Evolutionary conservation across 2,797 vertebrate genomes (phyloP), one percentile per base, ranked within the genome.

Genomic region (Diplodus sargus): DNA sequence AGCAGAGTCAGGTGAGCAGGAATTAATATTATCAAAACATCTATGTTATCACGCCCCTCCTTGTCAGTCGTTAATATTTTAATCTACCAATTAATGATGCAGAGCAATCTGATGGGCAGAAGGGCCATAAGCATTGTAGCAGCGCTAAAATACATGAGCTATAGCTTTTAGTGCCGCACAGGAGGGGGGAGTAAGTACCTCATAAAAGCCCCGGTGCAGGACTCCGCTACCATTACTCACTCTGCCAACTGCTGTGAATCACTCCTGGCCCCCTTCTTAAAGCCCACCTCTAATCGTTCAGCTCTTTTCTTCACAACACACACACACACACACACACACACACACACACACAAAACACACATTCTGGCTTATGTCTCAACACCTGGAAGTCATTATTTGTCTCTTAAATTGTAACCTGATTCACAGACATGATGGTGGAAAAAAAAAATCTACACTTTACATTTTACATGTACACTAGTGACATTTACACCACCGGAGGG

Each of bases 201-300:
- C 84, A 85, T 93, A 92, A 92, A 92, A 89, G 67, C 83, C 48
- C 68, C 14, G 66, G 74, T 65, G 63, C 86, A 79, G 53, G 73
- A 63, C 75, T 81, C 62, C 34, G 66, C 76, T 48, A 34, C 83
- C 82, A 86, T 93, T 74, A 88, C 74, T 94, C 87, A 89, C 76
- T 53, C 76, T 85, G 67, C 63, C 83, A 84, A 73, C 75, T 61
- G 45, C 49, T 63, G 57, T 83, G 73, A 88, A 85, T 90, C 83
- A 90, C 28, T 54, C 70, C 71, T 57, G 34, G 6, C 72, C 74
- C 30, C 30, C 49, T 60, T 75, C 49, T 63, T 70, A 64, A 83
- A 85, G 79, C 61, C 51, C 43, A 49, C 10, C 69, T 69, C 61
- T 70, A 43, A 64, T 71, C 58, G 2, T 64, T 70, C 30, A 48